Evolutionary conservation across 2,888 invertebrate genomes (phyloP), one percentile per base, ranked within the genome.

Genomic region (Epirrhoe alternata): DNA sequence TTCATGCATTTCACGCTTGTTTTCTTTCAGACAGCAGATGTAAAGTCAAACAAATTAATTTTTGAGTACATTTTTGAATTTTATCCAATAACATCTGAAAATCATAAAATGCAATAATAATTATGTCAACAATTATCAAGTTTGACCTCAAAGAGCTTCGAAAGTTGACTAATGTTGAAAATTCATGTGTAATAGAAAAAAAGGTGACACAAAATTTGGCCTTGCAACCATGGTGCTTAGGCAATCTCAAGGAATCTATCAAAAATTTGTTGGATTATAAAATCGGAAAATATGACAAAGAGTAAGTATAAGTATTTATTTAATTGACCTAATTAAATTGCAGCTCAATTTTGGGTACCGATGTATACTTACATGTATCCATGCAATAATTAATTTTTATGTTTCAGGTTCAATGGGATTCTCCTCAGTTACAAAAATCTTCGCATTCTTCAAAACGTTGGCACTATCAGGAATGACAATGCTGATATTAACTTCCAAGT

Each of bases 351-450:
- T 24, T 24, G 24, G 24, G 24, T 35, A 35, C 35, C 35, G n/a
- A n/a, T n/a, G n/a, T n/a, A n/a, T n/a, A n/a, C n/a, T n/a, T 35
- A 35, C 35, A 24, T 24, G 24, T 24, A n/a, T n/a, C n/a, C 3
- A 24, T 24, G 24, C 1, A 24, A 24, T 14, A 16, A 6, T 10
- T 0, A 7, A 5, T 42, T 16, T 50, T 53, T 31, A 16, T 54
- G 6, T 93, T 94, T 53, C 84, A 96, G 96, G 62, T 93, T 96
- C 57, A 90, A 94, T 79, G 96, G 96, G 30, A 95, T 96, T 70
- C 83, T 96, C 2, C 82, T 96, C 66, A 95, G 95, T 61, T 96
- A 95, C 78, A 94, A 95, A 80, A 96, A 96, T 77, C 89, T 96
- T 7, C 94, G 94, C 73, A 80, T 96, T 30, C 77, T 95, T 12